Evolutionary conservation across 2,888 invertebrate species (phyloP).

Genomic region (Leucania comma): DNA sequence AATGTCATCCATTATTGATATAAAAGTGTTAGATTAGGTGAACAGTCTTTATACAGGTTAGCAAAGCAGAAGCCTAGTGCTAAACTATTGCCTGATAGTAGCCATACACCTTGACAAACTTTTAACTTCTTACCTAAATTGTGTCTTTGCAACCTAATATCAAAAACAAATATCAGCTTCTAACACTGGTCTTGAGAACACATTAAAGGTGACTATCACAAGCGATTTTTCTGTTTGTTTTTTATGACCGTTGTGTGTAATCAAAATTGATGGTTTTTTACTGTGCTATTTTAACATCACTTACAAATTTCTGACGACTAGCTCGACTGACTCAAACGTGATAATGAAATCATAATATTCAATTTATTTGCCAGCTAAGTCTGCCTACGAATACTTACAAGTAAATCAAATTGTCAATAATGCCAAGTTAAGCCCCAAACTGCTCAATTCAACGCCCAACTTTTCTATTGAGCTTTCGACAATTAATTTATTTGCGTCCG

Average conservation of each 20-base stretch:
- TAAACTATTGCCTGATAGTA: background rate
- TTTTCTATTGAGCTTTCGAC: slow-evolving; percentile 30
- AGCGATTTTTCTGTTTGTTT: background rate
- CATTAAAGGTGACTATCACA: background rate
- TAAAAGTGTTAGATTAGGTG: background rate
- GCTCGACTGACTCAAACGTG: background rate
- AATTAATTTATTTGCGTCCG: slow-evolving; percentile 34
- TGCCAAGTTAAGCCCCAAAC: background rate
- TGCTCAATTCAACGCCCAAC: slow-evolving; percentile 15
- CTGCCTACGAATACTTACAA: background rate
- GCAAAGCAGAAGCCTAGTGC: background rate
- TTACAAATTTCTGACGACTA: background rate
- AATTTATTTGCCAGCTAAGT: background rate
- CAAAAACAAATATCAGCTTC: background rate
- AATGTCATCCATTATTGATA: background rate
- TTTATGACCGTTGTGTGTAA: background rate
- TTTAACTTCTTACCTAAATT: too few relatives aligned
- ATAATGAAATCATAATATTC: background rate
- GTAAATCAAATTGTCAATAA: slow-evolving; percentile 14
- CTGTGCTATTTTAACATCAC: background rate
- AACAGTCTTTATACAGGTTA: background rate
- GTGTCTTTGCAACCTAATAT: background rate
- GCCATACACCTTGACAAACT: background rate
- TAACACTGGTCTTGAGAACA: background rate
- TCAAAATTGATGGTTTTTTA: background rate